Evolutionary conservation across 2,888 invertebrate species (phyloP).

Genomic region (Parnassius mnemosyne): DNA sequence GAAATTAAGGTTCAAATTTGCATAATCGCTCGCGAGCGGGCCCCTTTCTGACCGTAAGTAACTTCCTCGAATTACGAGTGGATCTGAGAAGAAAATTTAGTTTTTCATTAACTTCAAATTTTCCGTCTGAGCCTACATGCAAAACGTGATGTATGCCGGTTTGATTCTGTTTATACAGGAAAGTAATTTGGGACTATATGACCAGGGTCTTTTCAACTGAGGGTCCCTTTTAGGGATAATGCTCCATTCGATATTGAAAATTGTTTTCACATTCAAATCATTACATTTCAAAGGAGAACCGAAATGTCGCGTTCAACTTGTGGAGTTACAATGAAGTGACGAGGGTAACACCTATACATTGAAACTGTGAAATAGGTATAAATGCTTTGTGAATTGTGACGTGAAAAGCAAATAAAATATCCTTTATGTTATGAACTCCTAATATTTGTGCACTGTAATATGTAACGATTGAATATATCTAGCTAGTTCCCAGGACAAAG

Average conservation of each 20-base stretch:
- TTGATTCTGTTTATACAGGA: background rate
- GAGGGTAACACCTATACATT: background rate
- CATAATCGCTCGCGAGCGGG: conserved; percentile 3
- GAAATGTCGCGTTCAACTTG: background rate
- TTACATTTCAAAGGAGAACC: background rate
- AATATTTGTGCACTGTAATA: too few relatives aligned
- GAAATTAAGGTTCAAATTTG: background rate
- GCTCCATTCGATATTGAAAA: background rate
- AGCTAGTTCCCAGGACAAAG: too few relatives aligned
- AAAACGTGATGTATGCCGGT: too few relatives aligned
- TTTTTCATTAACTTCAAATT: background rate
- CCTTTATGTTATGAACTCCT: too few relatives aligned
- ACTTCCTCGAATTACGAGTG: background rate
- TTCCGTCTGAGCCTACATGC: too few relatives aligned
- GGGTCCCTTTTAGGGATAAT: background rate
- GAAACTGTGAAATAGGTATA: too few relatives aligned
- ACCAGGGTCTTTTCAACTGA: background rate
- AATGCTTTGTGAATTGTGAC: too few relatives aligned
- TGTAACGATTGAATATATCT: too few relatives aligned
- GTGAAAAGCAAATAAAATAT: too few relatives aligned
- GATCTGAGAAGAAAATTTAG: background rate
- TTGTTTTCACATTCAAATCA: conserved; percentile 1
- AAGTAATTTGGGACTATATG: background rate
- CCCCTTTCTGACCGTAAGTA: background rate
- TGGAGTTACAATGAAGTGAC: background rate